These are phyloP conservation scores for Siniperca undulata DNA, from an alignment of 2,797 vertebrate genomes.

Conservation along the genomic window DNA sequence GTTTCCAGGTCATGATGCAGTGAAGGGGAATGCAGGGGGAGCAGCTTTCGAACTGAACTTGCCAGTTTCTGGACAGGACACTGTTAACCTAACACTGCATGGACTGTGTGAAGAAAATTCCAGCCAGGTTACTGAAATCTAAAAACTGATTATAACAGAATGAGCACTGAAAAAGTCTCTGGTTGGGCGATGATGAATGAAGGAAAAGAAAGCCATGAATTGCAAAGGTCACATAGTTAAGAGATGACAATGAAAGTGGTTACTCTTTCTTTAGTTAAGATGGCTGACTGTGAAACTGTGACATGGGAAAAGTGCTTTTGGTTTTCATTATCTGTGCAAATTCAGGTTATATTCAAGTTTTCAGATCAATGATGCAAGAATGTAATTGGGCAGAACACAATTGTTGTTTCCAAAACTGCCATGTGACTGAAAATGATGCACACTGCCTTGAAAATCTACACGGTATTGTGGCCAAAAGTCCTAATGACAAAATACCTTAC, in stretches of 20 bases:
- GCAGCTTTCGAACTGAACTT: neutral
- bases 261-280: neutral
- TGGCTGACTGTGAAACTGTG: neutral
- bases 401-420: neutral
- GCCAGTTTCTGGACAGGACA: neutral
- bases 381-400: too few species aligned
- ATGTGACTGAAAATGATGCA: neutral
- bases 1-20: conserved; percentile 7
- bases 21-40: neutral
- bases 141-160: neutral
- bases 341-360: neutral
- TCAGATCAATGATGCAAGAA: neutral
- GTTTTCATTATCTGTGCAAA: neutral
- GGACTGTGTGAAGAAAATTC: neutral
- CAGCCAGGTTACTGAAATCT: neutral
- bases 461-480: too few species aligned
- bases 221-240: conserved; percentile 53
- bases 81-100: neutral
- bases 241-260: conserved; percentile 30
- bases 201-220: conserved; percentile 27
- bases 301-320: neutral
- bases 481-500: too few species aligned
- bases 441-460: neutral
- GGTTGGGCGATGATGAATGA: conserved; percentile 22
- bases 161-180: neutral